phyloP scores from a whole-genome alignment of 2,113 vertebrate genomes.

The Engraulis encrasicolus region DNA sequence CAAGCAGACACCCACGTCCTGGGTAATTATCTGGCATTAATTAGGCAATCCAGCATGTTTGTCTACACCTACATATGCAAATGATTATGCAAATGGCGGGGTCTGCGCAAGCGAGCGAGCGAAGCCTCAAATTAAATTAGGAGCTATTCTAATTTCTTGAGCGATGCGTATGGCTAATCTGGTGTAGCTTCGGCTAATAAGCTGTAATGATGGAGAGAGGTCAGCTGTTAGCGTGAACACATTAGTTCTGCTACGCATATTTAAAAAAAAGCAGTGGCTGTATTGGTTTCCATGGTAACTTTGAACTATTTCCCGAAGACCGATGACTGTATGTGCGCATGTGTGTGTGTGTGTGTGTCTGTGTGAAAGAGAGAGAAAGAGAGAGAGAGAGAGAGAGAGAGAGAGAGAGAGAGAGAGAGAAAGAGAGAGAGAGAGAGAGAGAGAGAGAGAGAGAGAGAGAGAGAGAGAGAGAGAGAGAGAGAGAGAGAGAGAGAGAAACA shows the following conservation, averaged over 20 bases:
- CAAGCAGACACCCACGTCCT: not conserved
- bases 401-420: too few species aligned
- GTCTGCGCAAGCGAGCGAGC: conserved; percentile 9
- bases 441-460: too few species aligned
- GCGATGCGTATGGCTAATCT: conserved; percentile 48
- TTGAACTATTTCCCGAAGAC: not conserved
- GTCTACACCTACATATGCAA: conserved; percentile 33
- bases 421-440: too few species aligned
- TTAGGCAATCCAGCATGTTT: conserved; percentile 43
- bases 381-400: too few species aligned
- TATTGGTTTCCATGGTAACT: conserved; percentile 37
- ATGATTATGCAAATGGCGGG: conserved; percentile 40
- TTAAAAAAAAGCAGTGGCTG: conserved; percentile 12
- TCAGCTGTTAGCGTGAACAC: conserved; percentile 33
- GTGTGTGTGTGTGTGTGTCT: not conserved
- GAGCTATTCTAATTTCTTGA: conserved; percentile 48
- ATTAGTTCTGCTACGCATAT: conserved; percentile 43
- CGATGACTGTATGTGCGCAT: not conserved
- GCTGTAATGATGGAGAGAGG: conserved; percentile 50
- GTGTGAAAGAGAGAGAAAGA: too few species aligned
- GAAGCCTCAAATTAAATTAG: conserved; percentile 47
- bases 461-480: too few species aligned
- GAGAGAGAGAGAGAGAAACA: too few species aligned
- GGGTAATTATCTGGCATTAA: conserved; percentile 46
- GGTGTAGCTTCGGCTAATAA: conserved; percentile 47